A percentile compares a stretch with the other conserved stretches of the same genome.
phyloP scores from a whole-genome alignment of 2,888 invertebrate genomes.

The Prosapia bicincta region DNA sequence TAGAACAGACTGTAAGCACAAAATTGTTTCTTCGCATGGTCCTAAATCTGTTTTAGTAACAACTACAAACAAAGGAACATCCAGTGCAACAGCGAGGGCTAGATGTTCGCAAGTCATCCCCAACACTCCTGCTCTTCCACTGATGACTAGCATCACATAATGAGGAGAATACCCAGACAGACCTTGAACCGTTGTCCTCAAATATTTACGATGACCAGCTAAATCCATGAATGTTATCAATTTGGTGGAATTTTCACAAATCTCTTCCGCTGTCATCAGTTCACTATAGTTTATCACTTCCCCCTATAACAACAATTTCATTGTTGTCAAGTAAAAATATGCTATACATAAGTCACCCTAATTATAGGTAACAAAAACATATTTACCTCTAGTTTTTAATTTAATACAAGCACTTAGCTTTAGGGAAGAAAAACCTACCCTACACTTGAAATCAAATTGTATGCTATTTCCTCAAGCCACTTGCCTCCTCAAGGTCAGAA shows the following conservation, averaged over 20 bases:
- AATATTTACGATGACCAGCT: constrained; percentile 94
- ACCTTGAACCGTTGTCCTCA: constrained; percentile 92
- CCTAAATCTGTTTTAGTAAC: constrained; percentile 91
- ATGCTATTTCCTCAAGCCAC: too few relatives aligned
- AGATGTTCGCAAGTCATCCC: constrained; percentile 89
- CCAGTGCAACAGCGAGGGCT: constrained; percentile 72
- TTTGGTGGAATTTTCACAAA: constrained; percentile 89
- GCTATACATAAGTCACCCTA: too few relatives aligned
- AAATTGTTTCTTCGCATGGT: constrained; percentile 52
- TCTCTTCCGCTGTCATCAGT: constrained; percentile 88
- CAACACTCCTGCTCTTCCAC: constrained; percentile 72
- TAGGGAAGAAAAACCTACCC: too few relatives aligned
- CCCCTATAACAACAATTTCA: constrained; percentile 58
- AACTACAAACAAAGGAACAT: constrained; percentile 89
- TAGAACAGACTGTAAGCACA: constrained; percentile 58
- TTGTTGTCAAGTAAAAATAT: too few relatives aligned
- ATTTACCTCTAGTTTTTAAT: too few relatives aligned
- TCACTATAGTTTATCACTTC: constrained; percentile 86
- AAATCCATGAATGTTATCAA: constrained; percentile 93
- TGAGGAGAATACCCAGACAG: constrained; percentile 61
- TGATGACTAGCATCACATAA: constrained; percentile 81
- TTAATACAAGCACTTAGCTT: too few relatives aligned
- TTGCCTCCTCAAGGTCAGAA: too few relatives aligned
- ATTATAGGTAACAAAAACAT: too few relatives aligned
- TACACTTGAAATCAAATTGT: too few relatives aligned